phyloP scores from a whole-genome alignment of 2,888 invertebrate species.

The Leptothorax acervorum region DNA sequence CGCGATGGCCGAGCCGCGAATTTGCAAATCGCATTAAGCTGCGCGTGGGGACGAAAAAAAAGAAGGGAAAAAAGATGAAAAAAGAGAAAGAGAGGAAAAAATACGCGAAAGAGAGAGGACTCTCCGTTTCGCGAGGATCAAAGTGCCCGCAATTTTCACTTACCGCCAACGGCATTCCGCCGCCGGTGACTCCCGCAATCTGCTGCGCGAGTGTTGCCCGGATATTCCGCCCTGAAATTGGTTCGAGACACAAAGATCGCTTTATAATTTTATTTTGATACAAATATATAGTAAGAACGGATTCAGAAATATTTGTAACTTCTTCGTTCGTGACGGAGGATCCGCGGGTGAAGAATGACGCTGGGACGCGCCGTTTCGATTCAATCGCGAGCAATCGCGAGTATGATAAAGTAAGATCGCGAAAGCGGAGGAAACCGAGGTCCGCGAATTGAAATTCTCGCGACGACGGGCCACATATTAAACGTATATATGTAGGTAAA shows the following conservation, averaged over 20 bases:
- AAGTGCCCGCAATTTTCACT: conserved; percentile 65
- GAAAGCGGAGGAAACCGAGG: background rate
- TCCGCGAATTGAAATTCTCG: background rate
- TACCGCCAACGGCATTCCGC: conserved; percentile 36
- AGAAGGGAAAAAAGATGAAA: background rate
- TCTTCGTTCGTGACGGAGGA: no score
- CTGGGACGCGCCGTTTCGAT: background rate
- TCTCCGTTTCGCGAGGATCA: conserved; percentile 59
- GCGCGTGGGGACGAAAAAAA: conserved; percentile 45
- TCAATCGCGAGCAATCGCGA: background rate
- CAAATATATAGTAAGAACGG: background rate
- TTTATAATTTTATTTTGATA: background rate
- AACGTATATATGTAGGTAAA: conserved; percentile 20
- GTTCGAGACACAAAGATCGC: background rate
- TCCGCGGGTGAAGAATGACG: background rate
- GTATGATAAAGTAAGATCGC: background rate
- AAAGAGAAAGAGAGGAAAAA: conserved; percentile 41
- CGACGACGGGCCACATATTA: background rate
- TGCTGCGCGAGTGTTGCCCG: background rate
- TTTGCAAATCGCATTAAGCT: conserved; percentile 80
- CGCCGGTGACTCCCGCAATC: conserved; percentile 38
- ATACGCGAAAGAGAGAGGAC: conserved; percentile 41
- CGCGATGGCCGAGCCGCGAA: conserved; percentile 75
- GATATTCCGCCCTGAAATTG: background rate
- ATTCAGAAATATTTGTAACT: background rate